These are phyloP conservation scores for Ophion slaviceki DNA, from an alignment of 2,888 invertebrate genomes.

Conservation along the genomic window DNA sequence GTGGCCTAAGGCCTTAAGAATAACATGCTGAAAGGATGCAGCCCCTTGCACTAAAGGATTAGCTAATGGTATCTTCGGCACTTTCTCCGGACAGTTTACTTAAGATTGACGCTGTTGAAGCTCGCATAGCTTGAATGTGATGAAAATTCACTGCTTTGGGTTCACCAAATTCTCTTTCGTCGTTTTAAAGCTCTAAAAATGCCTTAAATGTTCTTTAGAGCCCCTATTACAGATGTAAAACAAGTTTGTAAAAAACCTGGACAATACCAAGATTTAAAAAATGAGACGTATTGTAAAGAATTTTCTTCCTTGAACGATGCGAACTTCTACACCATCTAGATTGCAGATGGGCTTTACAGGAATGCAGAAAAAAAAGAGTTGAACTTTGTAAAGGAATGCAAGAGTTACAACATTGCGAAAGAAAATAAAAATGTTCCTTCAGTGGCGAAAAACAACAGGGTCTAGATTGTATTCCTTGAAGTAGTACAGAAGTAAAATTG, in stretches of 20 bases:
- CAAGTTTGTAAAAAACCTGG: not conserved
- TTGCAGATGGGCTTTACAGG: not conserved
- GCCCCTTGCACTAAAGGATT: too few relatives aligned
- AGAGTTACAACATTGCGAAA: not conserved
- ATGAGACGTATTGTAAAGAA: not conserved
- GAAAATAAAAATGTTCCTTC: not conserved
- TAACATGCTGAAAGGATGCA: too few relatives aligned
- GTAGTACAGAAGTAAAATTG: not conserved
- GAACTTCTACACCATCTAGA: not conserved
- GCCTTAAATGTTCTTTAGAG: not conserved
- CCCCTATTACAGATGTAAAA: not conserved
- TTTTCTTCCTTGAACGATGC: not conserved
- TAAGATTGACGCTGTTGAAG: too few relatives aligned
- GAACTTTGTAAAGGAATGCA: not conserved
- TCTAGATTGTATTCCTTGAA: not conserved
- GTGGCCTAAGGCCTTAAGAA: too few relatives aligned
- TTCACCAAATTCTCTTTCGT: not conserved
- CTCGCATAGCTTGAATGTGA: too few relatives aligned
- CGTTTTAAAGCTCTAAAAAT: not conserved
- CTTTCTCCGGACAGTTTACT: too few relatives aligned
- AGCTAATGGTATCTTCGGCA: too few relatives aligned
- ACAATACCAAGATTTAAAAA: not conserved
- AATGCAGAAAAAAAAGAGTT: not conserved
- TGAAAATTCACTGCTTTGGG: too few relatives aligned
- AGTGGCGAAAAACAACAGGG: not conserved